Evolutionary conservation across 92 coral and sea anemone genomes (phyloP), one percentile per base, ranked within the genome.

Genomic region (Actinernus sp.): DNA sequence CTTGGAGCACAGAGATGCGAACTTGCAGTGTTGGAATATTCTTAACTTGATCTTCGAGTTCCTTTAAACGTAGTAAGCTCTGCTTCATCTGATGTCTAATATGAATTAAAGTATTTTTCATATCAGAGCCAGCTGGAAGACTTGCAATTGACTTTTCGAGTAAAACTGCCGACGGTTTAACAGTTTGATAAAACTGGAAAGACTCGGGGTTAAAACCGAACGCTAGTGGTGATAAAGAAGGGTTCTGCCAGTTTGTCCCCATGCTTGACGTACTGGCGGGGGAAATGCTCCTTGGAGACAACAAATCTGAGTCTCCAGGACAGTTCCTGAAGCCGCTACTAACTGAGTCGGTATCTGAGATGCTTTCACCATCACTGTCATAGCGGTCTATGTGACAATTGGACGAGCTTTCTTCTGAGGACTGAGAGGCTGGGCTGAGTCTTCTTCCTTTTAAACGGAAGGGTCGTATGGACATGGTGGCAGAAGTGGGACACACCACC

Each of bases 1-100:
- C 97, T 84, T 95, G 97, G 3, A 95, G 65, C 31, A 95, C 97
- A 1, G 99, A 95, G 19, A 91, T 91, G 40, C 93, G 95, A 48
- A 95, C 99, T 43, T 92, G 95, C 47, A 95, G 69, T 18, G 97
- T 86, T 32, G 99, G 97, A 14, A 95, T 69, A 49, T 92, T 89
- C 31, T 73, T 63, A 22, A 79, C 99, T 54, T 91, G 89, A 40
- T 95, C 99, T 53, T 95, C 99, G 3, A 95, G 90, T 39, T 95
- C 94, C 38, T 77, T 91, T 21, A 95, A 55, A 18, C 94, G 80
- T 38, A 67, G 60, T 33, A 95, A 69, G 58, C 99, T 87, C 17
- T 78, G 71, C 38, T 93, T 93, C 93, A 95, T 91, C 65, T 95
- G 97, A 39, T 91, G 93, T 14, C 99, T 87, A 58, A 95, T 91